These are phyloP conservation scores for Limnephilus rhombicus DNA, from an alignment of 2,888 invertebrate species.

Conservation along the genomic window DNA sequence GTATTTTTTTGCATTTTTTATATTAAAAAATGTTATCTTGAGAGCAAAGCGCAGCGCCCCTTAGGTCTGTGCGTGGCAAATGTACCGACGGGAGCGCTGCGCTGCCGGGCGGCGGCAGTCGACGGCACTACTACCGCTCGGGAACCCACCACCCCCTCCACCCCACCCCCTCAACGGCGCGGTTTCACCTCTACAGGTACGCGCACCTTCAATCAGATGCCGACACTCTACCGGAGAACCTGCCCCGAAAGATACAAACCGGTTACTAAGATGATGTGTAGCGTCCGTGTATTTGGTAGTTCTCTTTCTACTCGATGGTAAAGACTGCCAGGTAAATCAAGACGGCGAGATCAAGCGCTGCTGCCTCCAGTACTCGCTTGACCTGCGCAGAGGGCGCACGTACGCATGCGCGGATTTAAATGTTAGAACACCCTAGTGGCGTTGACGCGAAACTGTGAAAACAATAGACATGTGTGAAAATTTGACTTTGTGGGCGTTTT, in stretches of 20 bases:
- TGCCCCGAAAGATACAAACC: neutral
- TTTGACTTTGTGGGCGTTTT: constrained; percentile 48
- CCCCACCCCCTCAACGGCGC: neutral
- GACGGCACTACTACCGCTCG: constrained; percentile 58
- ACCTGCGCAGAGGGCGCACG: constrained; percentile 41
- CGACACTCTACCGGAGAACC: neutral
- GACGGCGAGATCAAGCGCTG: constrained; percentile 6
- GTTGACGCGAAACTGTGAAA: constrained; percentile 43
- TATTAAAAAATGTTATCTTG: neutral
- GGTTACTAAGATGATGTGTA: neutral
- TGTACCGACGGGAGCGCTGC: constrained; percentile 63
- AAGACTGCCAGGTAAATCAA: neutral
- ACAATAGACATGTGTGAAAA: constrained; percentile 50
- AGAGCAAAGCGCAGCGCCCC: neutral
- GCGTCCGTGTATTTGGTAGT: neutral
- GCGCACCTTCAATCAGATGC: constrained; percentile 11
- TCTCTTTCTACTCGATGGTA: neutral
- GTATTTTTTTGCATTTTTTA: neutral
- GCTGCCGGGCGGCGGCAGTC: constrained; percentile 60
- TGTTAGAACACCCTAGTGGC: constrained; percentile 22
- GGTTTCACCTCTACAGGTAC: constrained; percentile 3
- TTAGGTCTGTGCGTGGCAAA: constrained; percentile 46
- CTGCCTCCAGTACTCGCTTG: constrained; percentile 45
- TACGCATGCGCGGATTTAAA: constrained; percentile 52
- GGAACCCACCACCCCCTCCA: constrained; percentile 10